Percentiles rank a stretch among this genome's conserved stretches.
These are phyloP conservation scores for Tarsius wallacei DNA, from an alignment of 2,797 vertebrate genomes.

Conservation along the genomic window DNA sequence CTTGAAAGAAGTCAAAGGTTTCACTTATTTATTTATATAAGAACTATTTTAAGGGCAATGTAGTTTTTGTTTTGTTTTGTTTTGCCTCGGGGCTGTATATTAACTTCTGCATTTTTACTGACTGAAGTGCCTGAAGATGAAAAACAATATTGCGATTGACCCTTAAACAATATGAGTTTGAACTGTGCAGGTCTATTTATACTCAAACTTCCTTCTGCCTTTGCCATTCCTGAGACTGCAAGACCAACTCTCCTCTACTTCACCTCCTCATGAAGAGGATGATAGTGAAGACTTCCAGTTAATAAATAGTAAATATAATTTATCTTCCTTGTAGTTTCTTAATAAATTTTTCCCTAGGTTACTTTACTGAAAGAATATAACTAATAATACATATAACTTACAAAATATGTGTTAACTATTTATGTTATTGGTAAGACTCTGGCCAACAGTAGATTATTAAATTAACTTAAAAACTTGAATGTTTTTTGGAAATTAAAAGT, in stretches of 20 bases:
- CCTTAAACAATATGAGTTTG: not conserved
- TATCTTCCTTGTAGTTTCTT: not conserved
- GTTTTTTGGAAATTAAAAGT: too few species aligned
- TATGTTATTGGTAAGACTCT: not conserved
- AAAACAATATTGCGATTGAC: not conserved
- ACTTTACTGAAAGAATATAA: not conserved
- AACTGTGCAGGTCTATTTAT: not conserved
- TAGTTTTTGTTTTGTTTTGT: not conserved
- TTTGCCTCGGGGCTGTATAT: not conserved
- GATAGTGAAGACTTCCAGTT: not conserved
- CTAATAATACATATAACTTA: not conserved
- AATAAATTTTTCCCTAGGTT: not conserved
- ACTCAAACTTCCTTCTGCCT: not conserved
- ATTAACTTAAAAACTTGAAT: too few species aligned
- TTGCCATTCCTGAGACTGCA: not conserved
- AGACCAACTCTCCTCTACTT: not conserved
- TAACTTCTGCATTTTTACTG: not conserved
- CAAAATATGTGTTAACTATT: not conserved
- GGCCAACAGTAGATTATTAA: too few species aligned
- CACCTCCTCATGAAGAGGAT: not conserved
- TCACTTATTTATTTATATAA: not conserved
- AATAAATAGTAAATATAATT: not conserved
- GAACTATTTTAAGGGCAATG: not conserved
- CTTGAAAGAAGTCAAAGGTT: not conserved
- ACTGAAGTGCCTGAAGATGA: not conserved